These are phyloP conservation scores for Synanthedon vespiformis DNA, from an alignment of 2,888 invertebrate species.

Conservation along the genomic window DNA sequence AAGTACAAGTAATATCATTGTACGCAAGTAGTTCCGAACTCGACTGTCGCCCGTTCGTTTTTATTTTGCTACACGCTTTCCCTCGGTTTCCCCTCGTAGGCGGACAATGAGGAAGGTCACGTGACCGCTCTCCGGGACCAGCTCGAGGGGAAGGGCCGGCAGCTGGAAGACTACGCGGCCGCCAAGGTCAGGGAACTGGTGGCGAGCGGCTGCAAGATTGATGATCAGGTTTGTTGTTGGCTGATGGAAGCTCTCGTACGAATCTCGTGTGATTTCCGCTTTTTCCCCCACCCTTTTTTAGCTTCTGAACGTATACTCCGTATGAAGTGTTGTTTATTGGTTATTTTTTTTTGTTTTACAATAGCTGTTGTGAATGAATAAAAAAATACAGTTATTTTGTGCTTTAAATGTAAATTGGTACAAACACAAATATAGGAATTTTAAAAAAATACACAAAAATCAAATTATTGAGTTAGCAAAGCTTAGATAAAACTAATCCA, in stretches of 20 bases:
- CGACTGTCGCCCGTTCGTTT: slow-evolving; percentile 17
- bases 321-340: no score
- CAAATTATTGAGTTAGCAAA: no score
- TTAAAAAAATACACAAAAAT: no score
- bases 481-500: no score
- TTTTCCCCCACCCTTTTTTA: no score
- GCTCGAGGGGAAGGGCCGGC: slow-evolving; percentile 63
- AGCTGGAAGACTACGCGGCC: slow-evolving; percentile 63
- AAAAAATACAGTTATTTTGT: no score
- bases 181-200: slow-evolving; percentile 61
- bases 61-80: slow-evolving; percentile 16
- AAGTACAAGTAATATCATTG: not conserved
- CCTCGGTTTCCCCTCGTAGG: slow-evolving; percentile 52
- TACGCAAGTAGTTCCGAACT: slow-evolving; percentile 22
- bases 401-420: no score
- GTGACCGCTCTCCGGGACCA: slow-evolving; percentile 68
- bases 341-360: no score
- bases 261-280: no score
- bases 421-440: no score
- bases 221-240: slow-evolving; percentile 65
- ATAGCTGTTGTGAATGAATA: no score
- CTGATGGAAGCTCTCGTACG: not conserved
- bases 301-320: no score
- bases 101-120: slow-evolving; percentile 75
- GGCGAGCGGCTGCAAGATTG: slow-evolving; percentile 55